Percentiles rank a stretch among this genome's conserved stretches.
Conservation (phyloP, 2,888 invertebrate genomes). For the Macrosiphum euphorbiae region DNA sequence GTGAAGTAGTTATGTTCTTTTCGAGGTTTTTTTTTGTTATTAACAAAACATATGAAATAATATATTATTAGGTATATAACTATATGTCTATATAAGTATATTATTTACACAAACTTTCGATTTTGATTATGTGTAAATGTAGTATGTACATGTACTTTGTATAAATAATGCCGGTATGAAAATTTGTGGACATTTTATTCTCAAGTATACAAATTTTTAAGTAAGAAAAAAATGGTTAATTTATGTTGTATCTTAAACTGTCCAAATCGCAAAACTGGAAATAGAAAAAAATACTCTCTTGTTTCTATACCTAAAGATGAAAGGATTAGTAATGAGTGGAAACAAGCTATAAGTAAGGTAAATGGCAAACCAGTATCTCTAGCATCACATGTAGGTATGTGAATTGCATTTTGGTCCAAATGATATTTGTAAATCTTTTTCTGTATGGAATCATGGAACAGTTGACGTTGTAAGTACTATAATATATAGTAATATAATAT, state of each 20-base stretch:
- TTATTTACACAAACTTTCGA: too few species aligned
- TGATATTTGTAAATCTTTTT: neutral
- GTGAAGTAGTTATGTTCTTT: too few species aligned
- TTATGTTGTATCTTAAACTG: constrained; percentile 12
- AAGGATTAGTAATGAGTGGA: neutral
- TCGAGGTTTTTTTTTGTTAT: too few species aligned
- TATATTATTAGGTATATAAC: too few species aligned
- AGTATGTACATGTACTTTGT: too few species aligned
- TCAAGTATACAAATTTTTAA: neutral
- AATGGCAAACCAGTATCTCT: neutral
- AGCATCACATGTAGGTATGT: constrained; percentile 5
- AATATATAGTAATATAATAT: neutral
- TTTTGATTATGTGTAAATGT: too few species aligned
- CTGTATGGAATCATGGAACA: neutral
- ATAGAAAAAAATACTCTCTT: neutral
- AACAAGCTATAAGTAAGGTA: neutral
- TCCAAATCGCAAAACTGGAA: neutral
- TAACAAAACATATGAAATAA: too few species aligned
- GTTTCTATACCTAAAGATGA: neutral
- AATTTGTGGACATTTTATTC: too few species aligned
- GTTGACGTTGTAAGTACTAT: neutral
- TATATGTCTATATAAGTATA: too few species aligned
- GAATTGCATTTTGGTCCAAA: neutral
- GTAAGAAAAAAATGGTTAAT: neutral
- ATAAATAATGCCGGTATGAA: too few species aligned